phyloP scores from a whole-genome alignment of 1,140 invertebrate species.

The Drosophila virilis region DNA sequence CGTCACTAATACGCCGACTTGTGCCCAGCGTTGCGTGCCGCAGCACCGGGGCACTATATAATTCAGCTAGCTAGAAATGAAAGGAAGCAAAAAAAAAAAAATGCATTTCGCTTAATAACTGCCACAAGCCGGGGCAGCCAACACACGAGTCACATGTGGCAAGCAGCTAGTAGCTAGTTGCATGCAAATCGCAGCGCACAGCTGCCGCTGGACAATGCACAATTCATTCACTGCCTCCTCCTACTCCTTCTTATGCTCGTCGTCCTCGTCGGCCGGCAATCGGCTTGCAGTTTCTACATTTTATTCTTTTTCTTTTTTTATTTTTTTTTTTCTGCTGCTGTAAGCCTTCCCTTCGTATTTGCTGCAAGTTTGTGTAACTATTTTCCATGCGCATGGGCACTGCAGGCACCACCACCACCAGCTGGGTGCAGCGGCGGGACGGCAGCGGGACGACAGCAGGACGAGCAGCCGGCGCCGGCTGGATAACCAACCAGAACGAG shows the following conservation, averaged over 20 bases:
- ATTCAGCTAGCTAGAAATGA: slow-evolving; percentile 42
- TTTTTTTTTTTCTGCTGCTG: slow-evolving; percentile 23
- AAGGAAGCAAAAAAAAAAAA: slow-evolving; percentile 16
- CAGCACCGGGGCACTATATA: slow-evolving; percentile 39
- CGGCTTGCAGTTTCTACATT: slow-evolving; percentile 42
- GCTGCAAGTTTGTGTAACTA: slow-evolving; percentile 77
- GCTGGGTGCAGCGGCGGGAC: slow-evolving; percentile 7
- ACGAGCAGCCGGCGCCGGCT: slow-evolving; percentile 40
- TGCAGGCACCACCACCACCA: slow-evolving; percentile 64
- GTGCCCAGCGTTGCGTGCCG: slow-evolving; percentile 65
- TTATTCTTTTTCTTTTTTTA: slow-evolving; percentile 42
- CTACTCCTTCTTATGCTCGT: background rate
- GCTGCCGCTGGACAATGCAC: slow-evolving; percentile 47
- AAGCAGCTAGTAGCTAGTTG: slow-evolving; percentile 27
- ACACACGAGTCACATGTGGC: slow-evolving; percentile 18
- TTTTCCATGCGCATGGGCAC: slow-evolving; percentile 82
- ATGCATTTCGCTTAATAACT: slow-evolving; percentile 58
- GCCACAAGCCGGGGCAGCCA: slow-evolving; percentile 30
- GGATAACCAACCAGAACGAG: slow-evolving; percentile 78
- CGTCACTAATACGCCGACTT: slow-evolving; percentile 77
- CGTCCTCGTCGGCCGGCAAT: slow-evolving; percentile 29
- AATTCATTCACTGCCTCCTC: slow-evolving; percentile 47
- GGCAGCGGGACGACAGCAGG: background rate
- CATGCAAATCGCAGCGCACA: slow-evolving; percentile 64
- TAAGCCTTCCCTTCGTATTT: slow-evolving; percentile 49